Evolutionary conservation across 2,113 vertebrate genomes (phyloP).

Genomic region (Ailurus styani): DNA sequence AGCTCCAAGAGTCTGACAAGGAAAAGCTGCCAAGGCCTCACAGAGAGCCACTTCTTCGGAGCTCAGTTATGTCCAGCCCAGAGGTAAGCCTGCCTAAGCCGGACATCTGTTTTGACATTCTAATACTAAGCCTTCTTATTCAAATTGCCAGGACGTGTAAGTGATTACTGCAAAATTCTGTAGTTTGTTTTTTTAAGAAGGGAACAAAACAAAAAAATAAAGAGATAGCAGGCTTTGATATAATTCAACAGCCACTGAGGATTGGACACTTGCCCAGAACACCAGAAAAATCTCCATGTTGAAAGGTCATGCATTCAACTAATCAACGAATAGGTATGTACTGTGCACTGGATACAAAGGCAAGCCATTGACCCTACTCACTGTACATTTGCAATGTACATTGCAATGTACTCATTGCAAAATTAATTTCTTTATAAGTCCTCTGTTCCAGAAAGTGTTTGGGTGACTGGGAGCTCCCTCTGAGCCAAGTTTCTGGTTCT

Average conservation of each 20-base stretch:
- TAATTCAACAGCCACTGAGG: background rate
- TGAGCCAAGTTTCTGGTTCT: background rate
- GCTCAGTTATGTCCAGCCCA: background rate
- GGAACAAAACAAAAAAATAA: background rate
- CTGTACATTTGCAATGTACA: no score
- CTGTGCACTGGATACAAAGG: background rate
- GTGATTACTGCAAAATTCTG: background rate
- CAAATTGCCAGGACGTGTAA: background rate
- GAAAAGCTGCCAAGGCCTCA: background rate
- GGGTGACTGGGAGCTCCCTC: background rate
- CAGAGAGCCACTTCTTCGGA: background rate
- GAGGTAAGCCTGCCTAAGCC: background rate
- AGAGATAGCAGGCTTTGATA: background rate
- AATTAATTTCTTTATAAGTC: background rate
- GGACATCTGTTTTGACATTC: background rate
- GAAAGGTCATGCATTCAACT: background rate
- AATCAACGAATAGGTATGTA: background rate
- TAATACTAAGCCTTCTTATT: background rate
- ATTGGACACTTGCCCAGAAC: background rate
- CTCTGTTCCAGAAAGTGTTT: background rate
- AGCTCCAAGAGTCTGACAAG: background rate
- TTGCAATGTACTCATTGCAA: background rate
- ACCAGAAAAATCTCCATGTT: background rate
- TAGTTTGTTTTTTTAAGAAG: background rate
- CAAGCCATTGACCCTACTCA: background rate